Evolutionary conservation across 1,140 invertebrate genomes (phyloP).

Genomic region (Charaxes varanes): DNA sequence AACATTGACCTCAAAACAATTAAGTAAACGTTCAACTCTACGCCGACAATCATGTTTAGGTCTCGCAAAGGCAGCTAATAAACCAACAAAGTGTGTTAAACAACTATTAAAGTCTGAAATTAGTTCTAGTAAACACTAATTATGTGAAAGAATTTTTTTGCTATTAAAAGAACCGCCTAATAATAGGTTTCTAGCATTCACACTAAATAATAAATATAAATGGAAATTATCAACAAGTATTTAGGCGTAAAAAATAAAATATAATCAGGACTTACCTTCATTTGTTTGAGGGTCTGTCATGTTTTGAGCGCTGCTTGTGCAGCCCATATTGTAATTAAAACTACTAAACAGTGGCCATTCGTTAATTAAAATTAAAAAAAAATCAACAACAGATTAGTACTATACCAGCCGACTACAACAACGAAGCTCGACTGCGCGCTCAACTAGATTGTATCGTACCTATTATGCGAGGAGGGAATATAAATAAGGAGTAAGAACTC

Average conservation of each 20-base stretch:
- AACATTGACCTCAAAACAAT: constrained; percentile 28
- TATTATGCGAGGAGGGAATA: constrained; percentile 63
- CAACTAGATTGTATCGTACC: constrained; percentile 61
- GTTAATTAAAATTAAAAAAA: constrained; percentile 7
- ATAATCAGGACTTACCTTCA: constrained; percentile 29
- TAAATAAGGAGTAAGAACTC: no score
- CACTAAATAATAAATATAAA: constrained; percentile 2
- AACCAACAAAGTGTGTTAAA: constrained; percentile 22
- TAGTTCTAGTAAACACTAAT: neutral
- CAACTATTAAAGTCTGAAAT: constrained; percentile 16
- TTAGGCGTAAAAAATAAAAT: neutral
- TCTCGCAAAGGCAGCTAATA: constrained; percentile 20
- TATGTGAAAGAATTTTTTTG: constrained; percentile 7
- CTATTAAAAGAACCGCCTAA: constrained; percentile 12
- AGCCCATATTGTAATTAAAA: constrained; percentile 48
- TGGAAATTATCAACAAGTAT: constrained; percentile 8
- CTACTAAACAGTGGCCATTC: constrained; percentile 19
- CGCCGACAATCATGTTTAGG: constrained; percentile 13
- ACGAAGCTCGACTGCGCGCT: constrained; percentile 43
- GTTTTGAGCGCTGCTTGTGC: constrained; percentile 55
- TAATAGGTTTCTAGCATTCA: neutral
- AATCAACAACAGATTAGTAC: neutral
- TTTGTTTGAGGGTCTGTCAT: constrained; percentile 31
- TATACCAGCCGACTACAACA: constrained; percentile 38
- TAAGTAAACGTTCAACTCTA: constrained; percentile 22